phyloP scores from a whole-genome alignment of 2,797 vertebrate species.

The Rhinogobio ventralis region DNA sequence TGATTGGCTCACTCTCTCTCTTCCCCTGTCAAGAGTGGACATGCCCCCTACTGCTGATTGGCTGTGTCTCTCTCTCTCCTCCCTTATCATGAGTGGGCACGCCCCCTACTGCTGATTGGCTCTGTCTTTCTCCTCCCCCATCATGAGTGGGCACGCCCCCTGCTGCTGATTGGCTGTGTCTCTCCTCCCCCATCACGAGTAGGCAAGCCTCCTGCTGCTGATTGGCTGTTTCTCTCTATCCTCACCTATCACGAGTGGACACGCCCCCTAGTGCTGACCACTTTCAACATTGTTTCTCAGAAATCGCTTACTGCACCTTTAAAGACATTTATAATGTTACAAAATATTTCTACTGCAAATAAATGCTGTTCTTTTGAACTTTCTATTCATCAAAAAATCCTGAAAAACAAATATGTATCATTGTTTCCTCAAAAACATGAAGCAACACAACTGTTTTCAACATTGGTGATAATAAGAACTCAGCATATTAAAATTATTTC shows the following conservation, averaged over 20 bases:
- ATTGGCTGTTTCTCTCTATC: not conserved
- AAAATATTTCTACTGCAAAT: not conserved
- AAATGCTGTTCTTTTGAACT: not conserved
- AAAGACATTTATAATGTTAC: too few species aligned
- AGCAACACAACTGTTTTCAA: not conserved
- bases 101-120: too few species aligned
- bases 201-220: not conserved
- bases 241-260: too few species aligned
- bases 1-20: not conserved
- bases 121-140: rapidly evolving
- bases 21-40: too few species aligned
- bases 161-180: too few species aligned
- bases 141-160: not conserved
- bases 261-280: not conserved
- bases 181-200: not conserved
- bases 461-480: not conserved
- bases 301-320: too few species aligned
- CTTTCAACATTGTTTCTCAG: too few species aligned
- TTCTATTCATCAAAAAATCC: too few species aligned
- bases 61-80: too few species aligned
- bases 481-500: not conserved
- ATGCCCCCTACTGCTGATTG: too few species aligned
- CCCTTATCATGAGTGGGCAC: too few species aligned
- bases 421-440: not conserved
- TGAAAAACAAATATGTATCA: too few species aligned